Conservation (phyloP, 2,888 invertebrate species). For the Megastigmus dorsalis region DNA sequence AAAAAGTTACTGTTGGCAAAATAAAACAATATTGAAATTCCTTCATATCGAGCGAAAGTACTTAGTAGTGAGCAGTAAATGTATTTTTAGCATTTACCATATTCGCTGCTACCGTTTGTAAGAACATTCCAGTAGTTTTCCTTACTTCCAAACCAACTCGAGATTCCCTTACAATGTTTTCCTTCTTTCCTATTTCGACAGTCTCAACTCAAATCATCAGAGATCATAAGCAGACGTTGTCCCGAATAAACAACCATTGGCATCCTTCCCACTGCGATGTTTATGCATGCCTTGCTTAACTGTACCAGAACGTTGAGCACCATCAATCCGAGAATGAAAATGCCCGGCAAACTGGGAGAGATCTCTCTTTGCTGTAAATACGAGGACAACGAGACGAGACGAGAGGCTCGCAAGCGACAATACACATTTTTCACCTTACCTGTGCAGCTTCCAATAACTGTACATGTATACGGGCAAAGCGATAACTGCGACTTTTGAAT, state of each 20-base stretch:
- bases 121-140: background rate
- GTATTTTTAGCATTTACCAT: too few relatives aligned
- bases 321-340: background rate
- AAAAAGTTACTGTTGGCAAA: too few relatives aligned
- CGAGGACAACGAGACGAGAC: too few relatives aligned
- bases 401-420: background rate
- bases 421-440: background rate
- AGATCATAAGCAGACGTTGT: too few relatives aligned
- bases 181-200: background rate
- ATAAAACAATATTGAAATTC: too few relatives aligned
- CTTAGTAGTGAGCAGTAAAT: too few relatives aligned
- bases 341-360: background rate
- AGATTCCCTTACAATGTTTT: too few relatives aligned
- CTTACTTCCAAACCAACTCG: too few relatives aligned
- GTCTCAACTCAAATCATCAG: background rate
- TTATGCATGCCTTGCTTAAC: background rate
- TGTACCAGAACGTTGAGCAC: background rate
- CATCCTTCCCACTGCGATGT: background rate
- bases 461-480: background rate
- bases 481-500: background rate
- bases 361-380: background rate
- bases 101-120: too few relatives aligned
- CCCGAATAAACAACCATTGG: too few relatives aligned
- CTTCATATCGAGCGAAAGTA: too few relatives aligned
- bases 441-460: conserved; percentile 2